Evolutionary conservation across 1,140 invertebrate species (phyloP).

Genomic region (Paraescarpia echinospica): DNA sequence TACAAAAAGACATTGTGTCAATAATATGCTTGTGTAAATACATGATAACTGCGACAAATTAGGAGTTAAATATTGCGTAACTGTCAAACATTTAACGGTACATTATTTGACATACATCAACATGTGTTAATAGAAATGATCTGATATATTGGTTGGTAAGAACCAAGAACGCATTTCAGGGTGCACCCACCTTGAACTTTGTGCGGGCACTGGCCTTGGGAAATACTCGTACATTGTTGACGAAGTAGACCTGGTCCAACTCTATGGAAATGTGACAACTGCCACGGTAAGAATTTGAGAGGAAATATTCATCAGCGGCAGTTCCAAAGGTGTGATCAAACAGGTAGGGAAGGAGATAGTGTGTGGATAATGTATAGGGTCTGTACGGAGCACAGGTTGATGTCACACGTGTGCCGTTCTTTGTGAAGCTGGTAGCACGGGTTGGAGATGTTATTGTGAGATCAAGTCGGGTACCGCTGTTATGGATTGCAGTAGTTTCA

Average conservation of each 20-base stretch:
- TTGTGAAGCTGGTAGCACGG: constrained; percentile 5
- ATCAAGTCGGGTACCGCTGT: constrained; percentile 42
- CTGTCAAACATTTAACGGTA: too few species aligned
- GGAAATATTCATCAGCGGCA: constrained; percentile 33
- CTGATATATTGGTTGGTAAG: too few species aligned
- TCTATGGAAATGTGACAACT: constrained; percentile 34
- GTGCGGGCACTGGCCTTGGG: constrained; percentile 25
- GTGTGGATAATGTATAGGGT: background rate
- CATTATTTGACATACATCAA: too few species aligned
- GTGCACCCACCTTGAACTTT: background rate
- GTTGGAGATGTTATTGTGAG: constrained; percentile 14
- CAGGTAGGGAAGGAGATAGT: constrained; percentile 33
- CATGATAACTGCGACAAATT: too few species aligned
- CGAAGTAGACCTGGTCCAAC: constrained; percentile 33
- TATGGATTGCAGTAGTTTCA: constrained; percentile 36
- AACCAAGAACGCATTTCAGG: background rate
- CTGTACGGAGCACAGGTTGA: background rate
- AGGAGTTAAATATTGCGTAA: too few species aligned
- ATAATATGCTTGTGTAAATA: too few species aligned
- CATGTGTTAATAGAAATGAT: too few species aligned
- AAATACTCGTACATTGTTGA: constrained; percentile 41
- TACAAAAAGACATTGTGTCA: too few species aligned
- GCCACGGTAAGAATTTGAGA: constrained; percentile 26
- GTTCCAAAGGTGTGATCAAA: constrained; percentile 43
- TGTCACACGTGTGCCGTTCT: background rate